These are phyloP conservation scores for Coptodon bakossiorum DNA, from an alignment of 2,113 vertebrate species.

Conservation along the genomic window DNA sequence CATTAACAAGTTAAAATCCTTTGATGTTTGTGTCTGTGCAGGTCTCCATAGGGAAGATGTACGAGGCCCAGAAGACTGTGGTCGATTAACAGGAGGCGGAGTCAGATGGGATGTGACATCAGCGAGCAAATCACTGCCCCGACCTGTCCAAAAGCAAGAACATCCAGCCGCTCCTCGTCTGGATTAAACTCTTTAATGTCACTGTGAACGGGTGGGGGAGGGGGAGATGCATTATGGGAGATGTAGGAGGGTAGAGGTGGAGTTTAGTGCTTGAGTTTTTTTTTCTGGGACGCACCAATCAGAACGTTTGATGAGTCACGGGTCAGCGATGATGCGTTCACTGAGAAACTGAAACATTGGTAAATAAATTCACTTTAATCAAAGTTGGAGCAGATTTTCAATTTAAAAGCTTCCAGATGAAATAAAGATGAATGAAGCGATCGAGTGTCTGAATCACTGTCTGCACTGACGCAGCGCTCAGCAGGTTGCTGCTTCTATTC, in stretches of 20 bases:
- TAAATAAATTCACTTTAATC: background rate
- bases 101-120: background rate
- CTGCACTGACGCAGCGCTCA: background rate
- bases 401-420: background rate
- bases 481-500: background rate
- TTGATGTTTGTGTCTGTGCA: background rate
- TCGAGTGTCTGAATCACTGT: background rate
- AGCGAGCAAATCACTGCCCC: background rate
- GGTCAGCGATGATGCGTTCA: background rate
- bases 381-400: background rate
- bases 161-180: background rate
- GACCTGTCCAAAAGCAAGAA: background rate
- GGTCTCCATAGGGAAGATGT: slow-evolving; percentile 1
- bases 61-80: background rate
- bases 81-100: background rate
- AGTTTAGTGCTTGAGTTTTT: background rate
- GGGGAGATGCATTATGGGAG: background rate
- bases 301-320: background rate
- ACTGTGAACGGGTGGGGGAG: background rate
- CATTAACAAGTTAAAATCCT: background rate
- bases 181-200: background rate
- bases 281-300: background rate
- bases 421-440: background rate
- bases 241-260: background rate
- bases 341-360: rapidly evolving